phyloP scores from a whole-genome alignment of 2,113 vertebrate genomes.

The Conger conger region DNA sequence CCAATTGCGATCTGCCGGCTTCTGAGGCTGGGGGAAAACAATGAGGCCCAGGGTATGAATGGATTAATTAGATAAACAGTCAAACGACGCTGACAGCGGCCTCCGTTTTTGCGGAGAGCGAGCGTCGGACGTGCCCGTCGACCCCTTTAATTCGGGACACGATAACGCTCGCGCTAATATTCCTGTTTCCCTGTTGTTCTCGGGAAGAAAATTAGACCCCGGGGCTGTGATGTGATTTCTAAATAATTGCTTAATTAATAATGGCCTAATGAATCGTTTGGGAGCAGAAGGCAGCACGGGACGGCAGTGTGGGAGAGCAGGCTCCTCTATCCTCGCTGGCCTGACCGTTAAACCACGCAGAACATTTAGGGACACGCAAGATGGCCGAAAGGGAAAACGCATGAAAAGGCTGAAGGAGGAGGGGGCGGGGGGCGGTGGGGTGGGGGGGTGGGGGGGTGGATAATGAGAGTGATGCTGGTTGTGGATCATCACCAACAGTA shows the following conservation, averaged over 20 bases:
- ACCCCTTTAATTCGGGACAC: not conserved
- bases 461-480: not conserved
- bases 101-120: not conserved
- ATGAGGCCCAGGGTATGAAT: not conserved
- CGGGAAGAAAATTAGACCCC: not conserved
- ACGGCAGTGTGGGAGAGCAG: not conserved
- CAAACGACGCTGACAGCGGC: not conserved
- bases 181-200: not conserved
- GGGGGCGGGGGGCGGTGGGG: not conserved
- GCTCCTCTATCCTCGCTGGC: not conserved
- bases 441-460: too few species aligned
- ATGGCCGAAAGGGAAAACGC: not conserved
- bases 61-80: not conserved
- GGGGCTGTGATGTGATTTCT: not conserved
- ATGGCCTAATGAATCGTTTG: constrained; percentile 6
- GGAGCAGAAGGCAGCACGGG: not conserved
- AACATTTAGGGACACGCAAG: not conserved
- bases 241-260: constrained; percentile 17
- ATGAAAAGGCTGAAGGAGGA: not conserved
- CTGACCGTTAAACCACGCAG: not conserved
- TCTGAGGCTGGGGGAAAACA: not conserved
- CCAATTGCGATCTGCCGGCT: not conserved
- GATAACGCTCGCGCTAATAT: not conserved
- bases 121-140: not conserved
- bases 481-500: not conserved